phyloP scores from a whole-genome alignment of 2,797 vertebrate genomes.

The Gallinago nigripennis region DNA sequence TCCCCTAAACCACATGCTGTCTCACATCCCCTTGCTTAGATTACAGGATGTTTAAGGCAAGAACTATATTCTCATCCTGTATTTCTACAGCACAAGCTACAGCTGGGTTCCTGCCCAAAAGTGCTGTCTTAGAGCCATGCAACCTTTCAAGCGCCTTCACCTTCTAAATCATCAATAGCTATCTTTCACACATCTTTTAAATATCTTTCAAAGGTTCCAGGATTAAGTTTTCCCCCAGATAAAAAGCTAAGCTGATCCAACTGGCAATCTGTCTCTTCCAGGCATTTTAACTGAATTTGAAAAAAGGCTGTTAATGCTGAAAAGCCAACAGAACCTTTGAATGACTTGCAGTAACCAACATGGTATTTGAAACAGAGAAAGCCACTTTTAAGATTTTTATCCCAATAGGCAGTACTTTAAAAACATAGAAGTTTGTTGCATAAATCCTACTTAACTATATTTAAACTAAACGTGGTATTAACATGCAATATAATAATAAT shows the following conservation, averaged over 20 bases:
- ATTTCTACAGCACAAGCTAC: background rate
- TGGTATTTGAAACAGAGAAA: background rate
- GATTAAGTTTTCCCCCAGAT: background rate
- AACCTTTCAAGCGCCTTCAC: background rate
- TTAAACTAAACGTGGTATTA: background rate
- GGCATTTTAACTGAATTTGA: background rate
- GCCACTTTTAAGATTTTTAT: background rate
- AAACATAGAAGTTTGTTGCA: background rate
- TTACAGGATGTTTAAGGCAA: conserved; percentile 9
- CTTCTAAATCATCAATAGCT: background rate
- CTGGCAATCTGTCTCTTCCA: background rate
- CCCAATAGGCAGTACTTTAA: background rate
- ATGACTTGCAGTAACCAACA: background rate
- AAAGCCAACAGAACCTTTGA: background rate
- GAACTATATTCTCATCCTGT: background rate
- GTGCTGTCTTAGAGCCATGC: background rate
- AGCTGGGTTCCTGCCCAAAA: background rate
- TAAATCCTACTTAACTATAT: background rate
- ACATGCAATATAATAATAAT: background rate
- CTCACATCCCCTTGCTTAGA: conserved; percentile 23
- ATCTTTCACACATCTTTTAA: background rate
- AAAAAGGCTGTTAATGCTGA: background rate
- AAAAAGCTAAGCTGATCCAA: background rate
- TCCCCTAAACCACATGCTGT: background rate
- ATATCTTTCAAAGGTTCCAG: background rate